Evolutionary conservation across 2,888 invertebrate genomes (phyloP), one percentile per base, ranked within the genome.

Genomic region (Perithous albicinctus): DNA sequence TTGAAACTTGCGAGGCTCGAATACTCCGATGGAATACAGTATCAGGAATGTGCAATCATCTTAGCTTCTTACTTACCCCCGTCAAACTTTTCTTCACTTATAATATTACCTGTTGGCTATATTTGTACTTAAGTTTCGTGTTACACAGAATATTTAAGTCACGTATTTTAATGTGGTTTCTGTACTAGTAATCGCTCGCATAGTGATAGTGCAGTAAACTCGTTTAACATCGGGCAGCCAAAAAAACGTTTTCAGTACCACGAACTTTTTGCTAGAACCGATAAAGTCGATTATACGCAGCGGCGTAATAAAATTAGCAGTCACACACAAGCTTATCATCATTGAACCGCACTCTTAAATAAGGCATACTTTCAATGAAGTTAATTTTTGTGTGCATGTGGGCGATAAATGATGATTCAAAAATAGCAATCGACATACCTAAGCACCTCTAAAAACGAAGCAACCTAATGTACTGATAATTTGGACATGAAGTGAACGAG

Each of bases 11-110:
- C 8, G 54, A 23, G 18, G n/a, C 26, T n/a, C 7, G 26, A 23
- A 32, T 15, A 15, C 23, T 15, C 38, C 1, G 51, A 51, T 38
- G 56, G 66, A 46, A 66, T 56, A 66, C 23, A 66, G 54, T 54
- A 75, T 43, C 38, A 35, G 56, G 23, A 43, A 64, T 66, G 43
- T 10, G 43, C 75, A 66, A 75, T 75, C 64, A 75, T 66, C 66
- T 56, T 56, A 20, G 4, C 20, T 66, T 56, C 56, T 23, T 32
- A 56, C 46, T 56, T 46, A 29, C 15, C 8, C 41, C 59, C 75
- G 32, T 75, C 66, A 32, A 75, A 75, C 66, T 75, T 75, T 54
- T 8, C 64, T 35, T n/a, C 43, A 56, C 43, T 32, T 66, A 10
- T 32, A 32, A 38, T 23, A 63, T 51, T 51, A 63, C 66, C 74